Base-by-base conservation (phyloP, 1,140 invertebrate genomes). In the Lasioglossum baleicum region DNA sequence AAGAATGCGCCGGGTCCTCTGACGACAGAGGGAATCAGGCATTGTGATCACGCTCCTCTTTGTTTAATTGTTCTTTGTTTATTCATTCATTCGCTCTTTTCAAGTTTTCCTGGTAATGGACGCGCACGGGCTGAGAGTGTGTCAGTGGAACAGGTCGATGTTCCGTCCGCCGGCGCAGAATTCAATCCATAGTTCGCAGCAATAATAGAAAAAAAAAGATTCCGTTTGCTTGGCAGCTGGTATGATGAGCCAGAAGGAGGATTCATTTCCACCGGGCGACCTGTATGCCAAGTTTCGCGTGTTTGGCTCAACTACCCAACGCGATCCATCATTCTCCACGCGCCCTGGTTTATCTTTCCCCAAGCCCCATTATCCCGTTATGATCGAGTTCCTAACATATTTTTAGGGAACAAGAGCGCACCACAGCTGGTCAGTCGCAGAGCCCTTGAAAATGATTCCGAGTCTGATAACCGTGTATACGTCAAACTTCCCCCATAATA, bases 21-120 rank as follows among this genome's bases (percentile, higher is more conserved):
- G 48, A 80, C 70, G 81, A 76, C 65, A 80, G 84, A 71, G 61
- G 22, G 77, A 86, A 85, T 83, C 83, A 71, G 70, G 72, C 77
- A 67, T 56, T 56, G 69, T 58, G 64, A 81, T 85, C 75, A 72
- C 82, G 67, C 77, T 83, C 83, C 65, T 58, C 65, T 85, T 86
- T 85, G 76, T 86, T 86, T 86, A 82, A 82, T 85, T 76, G 58
- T 66, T 35, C 82, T 85, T 81, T 86, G 74, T 85, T 82, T 78
- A 66, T 72, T 63, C 83, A 77, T 82, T 73, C 72, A 26, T 42
- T 42, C 76, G 31, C 61, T 80, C 80, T 81, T 77, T 69, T 65
- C 66, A 60, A n/a, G 69, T 76, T 77, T 67, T 69, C 56, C 66
- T 66, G 35, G 72, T 74, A 78, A 81, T 74, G 60, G 61, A 61